These are phyloP conservation scores for Ceratina calcarata DNA, from an alignment of 1,140 invertebrate genomes.

Conservation along the genomic window DNA sequence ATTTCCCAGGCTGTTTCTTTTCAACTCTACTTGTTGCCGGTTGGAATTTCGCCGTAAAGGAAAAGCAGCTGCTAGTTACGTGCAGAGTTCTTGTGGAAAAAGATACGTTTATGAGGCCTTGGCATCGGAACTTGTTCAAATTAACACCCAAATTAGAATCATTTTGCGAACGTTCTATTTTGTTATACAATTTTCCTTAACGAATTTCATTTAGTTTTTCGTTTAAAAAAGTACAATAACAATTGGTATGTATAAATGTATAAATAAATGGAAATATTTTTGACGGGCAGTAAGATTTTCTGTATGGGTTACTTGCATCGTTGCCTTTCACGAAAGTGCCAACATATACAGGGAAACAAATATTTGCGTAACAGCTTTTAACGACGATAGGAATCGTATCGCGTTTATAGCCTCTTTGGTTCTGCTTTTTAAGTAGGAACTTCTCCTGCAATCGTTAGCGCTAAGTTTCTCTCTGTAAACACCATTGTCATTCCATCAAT, in stretches of 20 bases:
- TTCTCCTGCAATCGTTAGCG: background rate
- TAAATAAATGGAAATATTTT: too few relatives aligned
- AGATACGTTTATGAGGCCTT: too few relatives aligned
- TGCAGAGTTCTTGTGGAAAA: background rate
- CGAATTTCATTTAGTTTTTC: too few relatives aligned
- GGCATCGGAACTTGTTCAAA: too few relatives aligned
- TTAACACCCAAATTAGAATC: too few relatives aligned
- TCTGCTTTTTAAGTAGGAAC: constrained; percentile 4
- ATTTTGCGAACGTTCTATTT: too few relatives aligned
- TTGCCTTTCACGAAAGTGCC: background rate
- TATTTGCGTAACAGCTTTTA: constrained; percentile 5
- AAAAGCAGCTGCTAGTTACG: background rate
- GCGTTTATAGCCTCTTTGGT: background rate
- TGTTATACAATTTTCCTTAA: too few relatives aligned
- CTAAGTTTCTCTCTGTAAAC: constrained; percentile 7
- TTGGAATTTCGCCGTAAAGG: constrained; percentile 7
- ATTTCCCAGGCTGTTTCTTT: background rate
- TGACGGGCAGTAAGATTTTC: too few relatives aligned
- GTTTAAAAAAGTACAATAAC: too few relatives aligned
- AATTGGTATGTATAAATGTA: too few relatives aligned
- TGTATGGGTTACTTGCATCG: background rate
- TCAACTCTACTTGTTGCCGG: background rate
- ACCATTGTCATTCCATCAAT: constrained; percentile 24
- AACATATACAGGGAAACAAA: background rate
- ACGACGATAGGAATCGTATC: background rate